phyloP scores from a whole-genome alignment of 2,888 invertebrate species.

The Chrysolina haemoptera region DNA sequence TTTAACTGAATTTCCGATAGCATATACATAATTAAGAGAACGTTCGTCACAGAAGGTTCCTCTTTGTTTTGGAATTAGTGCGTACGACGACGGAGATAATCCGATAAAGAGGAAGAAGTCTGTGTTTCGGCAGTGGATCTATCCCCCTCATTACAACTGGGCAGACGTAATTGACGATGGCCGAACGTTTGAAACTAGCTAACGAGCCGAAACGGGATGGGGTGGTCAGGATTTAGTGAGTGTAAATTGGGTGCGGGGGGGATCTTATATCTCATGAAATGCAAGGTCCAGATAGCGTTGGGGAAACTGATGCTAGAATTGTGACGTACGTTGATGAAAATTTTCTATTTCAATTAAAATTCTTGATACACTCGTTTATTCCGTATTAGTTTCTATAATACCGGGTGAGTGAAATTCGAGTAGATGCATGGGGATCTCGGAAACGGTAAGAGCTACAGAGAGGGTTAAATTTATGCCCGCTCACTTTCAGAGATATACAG shows the following conservation, averaged over 20 bases:
- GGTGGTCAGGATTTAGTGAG: constrained; percentile 31
- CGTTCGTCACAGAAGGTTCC: constrained; percentile 49
- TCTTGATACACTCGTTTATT: too few relatives aligned
- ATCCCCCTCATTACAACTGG: constrained; percentile 34
- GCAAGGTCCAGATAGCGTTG: not conserved
- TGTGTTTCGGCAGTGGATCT: constrained; percentile 34
- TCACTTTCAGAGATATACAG: too few relatives aligned
- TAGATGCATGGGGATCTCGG: too few relatives aligned
- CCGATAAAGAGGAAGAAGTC: constrained; percentile 49
- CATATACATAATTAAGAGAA: constrained; percentile 49
- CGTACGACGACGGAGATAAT: constrained; percentile 38
- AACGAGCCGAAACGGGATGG: constrained; percentile 41
- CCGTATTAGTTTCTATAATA: too few relatives aligned
- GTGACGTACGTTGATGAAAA: too few relatives aligned
- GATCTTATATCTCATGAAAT: not conserved
- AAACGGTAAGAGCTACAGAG: too few relatives aligned
- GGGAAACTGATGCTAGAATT: not conserved
- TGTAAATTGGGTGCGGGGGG: constrained; percentile 8
- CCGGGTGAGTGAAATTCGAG: too few relatives aligned
- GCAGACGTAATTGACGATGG: constrained; percentile 44
- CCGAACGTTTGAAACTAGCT: constrained; percentile 40
- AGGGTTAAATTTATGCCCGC: too few relatives aligned
- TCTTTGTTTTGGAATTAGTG: constrained; percentile 46
- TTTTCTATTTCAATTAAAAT: too few relatives aligned
- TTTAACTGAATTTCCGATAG: constrained; percentile 49